Evolutionary conservation across 2,797 vertebrate genomes (phyloP), one percentile per base, ranked within the genome.

Genomic region (Acrossocheilus fasciatus): DNA sequence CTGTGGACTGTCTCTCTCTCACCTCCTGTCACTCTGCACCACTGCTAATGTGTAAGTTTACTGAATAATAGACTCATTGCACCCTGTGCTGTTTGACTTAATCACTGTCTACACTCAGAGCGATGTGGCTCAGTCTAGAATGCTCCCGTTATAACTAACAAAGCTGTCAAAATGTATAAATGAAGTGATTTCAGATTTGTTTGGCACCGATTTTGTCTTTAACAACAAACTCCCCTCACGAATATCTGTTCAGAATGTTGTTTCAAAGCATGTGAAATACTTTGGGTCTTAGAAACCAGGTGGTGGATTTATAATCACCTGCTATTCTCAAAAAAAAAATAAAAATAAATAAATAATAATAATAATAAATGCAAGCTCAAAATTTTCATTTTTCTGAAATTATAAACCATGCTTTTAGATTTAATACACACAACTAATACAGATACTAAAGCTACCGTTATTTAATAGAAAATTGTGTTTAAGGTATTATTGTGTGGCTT

Each of bases 1-100:
- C 26, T 83, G 91, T 87, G 90, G 94, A 0, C 94, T 97, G 86
- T 94, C 94, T 10, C 45, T 95, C 34, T 81, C 94, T 1, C 89
- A 94, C 82, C 92, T 96, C n/a, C 11, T 83, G 6, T 88, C 89
- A 54, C 79, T 64, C 59, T 86, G 84, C 68, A 82, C 57, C 18
- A 74, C 77, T 26, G 12, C 30, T 23, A 8, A 50, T 15, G 30
- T 23, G 87, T 90, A 59, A 87, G 87, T 77, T 54, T 72, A 23
- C 80, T 18, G 57, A 43, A 34, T 12, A 39, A 39, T 50, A 6
- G 2, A 14, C 52, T 41, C 66, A 14, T 20, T 26, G 26, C n/a
- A 68, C n/a, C 10, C 6, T 26, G 30, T 78, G 54, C 52, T 78
- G 12, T 59, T 77, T 59, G 3, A 82, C 7, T 52, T 47, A 15